Evolutionary conservation across 2,113 vertebrate genomes (phyloP), one percentile per base, ranked within the genome.

Genomic region (Melanerpes formicivorus): DNA sequence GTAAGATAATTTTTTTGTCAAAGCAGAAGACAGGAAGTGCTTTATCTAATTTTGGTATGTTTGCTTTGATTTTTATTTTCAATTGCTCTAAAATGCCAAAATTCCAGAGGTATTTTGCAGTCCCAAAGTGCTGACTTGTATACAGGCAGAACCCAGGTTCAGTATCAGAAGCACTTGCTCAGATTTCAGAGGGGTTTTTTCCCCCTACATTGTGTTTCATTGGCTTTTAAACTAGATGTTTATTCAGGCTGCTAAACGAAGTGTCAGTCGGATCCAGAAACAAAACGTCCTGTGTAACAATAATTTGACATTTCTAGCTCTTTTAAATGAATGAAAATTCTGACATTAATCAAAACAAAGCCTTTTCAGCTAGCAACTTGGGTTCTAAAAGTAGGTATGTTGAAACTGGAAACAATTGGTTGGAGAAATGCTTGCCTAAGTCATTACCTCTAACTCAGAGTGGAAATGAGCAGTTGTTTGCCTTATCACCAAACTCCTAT

Each of bases 331-430:
- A 46, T 56, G 14, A 88, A 74, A 88, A 90, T 42, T 7, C 52
- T 86, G 18, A 71, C 42, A 26, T 76, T 34, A 83, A 84, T 88
- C 70, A 90, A 90, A 95, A 70, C 86, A 90, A 83, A 92, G 71
- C 13, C 48, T 80, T 88, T 85, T 50, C 65, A 56, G 30, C 62
- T 64, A 90, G 80, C 40, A 55, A 23, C 44, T 83, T 63, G 46
- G 5, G 26, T 86, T 88, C 77, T 86, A 59, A 77, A 95, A 87
- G 74, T 55, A 77, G n/a, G 10, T 50, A 62, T 22, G n/a, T 26
- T 86, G 52, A 80, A 95, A 88, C 63, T 55, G 59, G 29, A 77
- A 71, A 34, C 5, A 29, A 16, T 81, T 64, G 64, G 64, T 71
- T 70, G 54, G 48, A 46, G 80, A 84, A 87, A 75, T 0, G 1